Evolutionary conservation across 2,888 invertebrate species (phyloP).

Genomic region (Sinohyriopsis cumingii): DNA sequence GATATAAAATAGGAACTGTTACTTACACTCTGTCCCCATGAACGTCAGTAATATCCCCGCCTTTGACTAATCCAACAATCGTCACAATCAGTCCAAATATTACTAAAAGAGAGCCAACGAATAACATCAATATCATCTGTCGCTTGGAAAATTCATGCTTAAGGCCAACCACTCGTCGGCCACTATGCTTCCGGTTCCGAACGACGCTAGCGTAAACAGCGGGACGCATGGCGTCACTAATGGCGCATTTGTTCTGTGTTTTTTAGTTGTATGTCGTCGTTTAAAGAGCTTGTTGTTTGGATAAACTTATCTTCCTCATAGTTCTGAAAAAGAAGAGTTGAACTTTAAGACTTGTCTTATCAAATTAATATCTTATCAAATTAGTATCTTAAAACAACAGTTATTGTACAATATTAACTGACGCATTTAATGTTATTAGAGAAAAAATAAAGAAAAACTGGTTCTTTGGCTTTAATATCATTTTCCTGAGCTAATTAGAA

Average conservation of each 20-base stretch:
- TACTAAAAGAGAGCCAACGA: constrained; percentile 50
- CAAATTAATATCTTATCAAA: no score
- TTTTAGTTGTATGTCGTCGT: no score
- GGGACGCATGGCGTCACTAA: constrained; percentile 51
- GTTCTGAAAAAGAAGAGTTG: no score
- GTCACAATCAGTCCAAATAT: constrained; percentile 58
- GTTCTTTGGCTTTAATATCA: no score
- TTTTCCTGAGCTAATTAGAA: no score
- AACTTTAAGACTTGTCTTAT: no score
- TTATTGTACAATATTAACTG: no score
- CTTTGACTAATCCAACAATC: constrained; percentile 49
- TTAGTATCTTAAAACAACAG: no score
- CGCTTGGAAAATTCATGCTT: constrained; percentile 54
- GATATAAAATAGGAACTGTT: not conserved
- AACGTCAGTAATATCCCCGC: constrained; percentile 21
- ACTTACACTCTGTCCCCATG: constrained; percentile 52
- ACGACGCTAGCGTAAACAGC: constrained; percentile 62
- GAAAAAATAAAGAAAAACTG: no score
- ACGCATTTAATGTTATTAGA: no score
- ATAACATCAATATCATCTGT: constrained; percentile 50
- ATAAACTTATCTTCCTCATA: no score
- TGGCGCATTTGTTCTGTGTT: not conserved
- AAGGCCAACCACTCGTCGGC: constrained; percentile 31
- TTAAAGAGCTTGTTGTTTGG: no score
- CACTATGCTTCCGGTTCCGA: constrained; percentile 46